Evolutionary conservation across 1,140 invertebrate species (phyloP).

Genomic region (Apis laboriosa): DNA sequence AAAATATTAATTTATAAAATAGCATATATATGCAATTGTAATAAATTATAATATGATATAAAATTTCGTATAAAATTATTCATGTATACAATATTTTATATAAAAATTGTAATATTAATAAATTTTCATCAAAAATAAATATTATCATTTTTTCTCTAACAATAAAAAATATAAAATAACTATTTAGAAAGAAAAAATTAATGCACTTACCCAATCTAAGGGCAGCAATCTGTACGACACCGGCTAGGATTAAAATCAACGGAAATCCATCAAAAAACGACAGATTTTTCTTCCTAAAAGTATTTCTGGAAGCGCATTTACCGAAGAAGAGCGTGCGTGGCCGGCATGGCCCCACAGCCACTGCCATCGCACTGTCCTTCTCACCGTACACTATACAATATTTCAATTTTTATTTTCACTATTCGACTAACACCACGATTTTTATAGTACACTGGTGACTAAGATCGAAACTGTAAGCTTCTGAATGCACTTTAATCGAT

Average conservation of each 20-base stretch:
- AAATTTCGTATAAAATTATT: too few species aligned
- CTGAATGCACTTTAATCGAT: not conserved
- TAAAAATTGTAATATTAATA: not conserved
- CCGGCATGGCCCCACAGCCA: slow-evolving; percentile 70
- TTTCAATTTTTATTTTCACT: slow-evolving; percentile 33
- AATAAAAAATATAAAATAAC: not conserved
- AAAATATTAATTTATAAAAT: not conserved
- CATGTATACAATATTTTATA: not conserved
- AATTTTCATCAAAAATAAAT: not conserved
- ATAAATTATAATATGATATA: too few species aligned
- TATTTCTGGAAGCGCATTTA: slow-evolving; percentile 57
- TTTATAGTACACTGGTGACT: too few species aligned
- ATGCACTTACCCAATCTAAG: slow-evolving; percentile 43
- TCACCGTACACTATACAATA: slow-evolving; percentile 46
- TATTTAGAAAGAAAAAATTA: not conserved
- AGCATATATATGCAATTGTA: not conserved
- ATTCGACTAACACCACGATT: slow-evolving; percentile 3
- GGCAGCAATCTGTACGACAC: slow-evolving; percentile 41
- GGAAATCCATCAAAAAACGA: slow-evolving; percentile 39
- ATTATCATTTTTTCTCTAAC: not conserved
- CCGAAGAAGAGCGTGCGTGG: slow-evolving; percentile 69
- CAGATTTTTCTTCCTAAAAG: slow-evolving; percentile 12
- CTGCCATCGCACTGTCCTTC: slow-evolving; percentile 71
- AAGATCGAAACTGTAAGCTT: not conserved
- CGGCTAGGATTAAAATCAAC: slow-evolving; percentile 20